Conservation (phyloP, 92 coral and sea anemone species). For the Epizoanthus stellaris region DNA sequence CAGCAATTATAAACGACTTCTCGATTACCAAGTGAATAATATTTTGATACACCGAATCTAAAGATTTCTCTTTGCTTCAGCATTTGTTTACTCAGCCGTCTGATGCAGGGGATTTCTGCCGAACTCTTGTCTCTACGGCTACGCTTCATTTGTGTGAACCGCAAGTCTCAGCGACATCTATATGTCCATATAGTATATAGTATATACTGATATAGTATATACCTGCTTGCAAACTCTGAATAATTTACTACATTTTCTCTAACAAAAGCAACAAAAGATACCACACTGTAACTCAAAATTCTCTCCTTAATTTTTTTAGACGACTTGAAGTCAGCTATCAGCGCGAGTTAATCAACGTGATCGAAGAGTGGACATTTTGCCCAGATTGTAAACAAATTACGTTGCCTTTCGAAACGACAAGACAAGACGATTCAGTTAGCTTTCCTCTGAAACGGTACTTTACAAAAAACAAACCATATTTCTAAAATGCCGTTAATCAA, state of each 20-base stretch:
- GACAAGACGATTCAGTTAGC: background rate
- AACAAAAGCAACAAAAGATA: slow-evolving; percentile 33
- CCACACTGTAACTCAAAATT: slow-evolving; percentile 23
- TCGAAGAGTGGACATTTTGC: background rate
- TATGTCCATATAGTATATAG: background rate
- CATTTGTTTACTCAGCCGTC: slow-evolving; percentile 6
- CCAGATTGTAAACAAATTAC: slow-evolving; percentile 28
- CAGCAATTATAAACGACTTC: too few relatives aligned
- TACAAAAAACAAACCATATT: background rate
- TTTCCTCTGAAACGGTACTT: background rate
- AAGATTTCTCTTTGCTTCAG: background rate
- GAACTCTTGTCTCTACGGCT: background rate
- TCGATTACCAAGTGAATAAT: too few relatives aligned
- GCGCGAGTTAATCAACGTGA: background rate
- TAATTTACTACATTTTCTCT: slow-evolving; percentile 39
- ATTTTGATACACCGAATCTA: too few relatives aligned
- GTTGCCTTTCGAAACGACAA: background rate
- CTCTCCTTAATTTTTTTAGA: background rate
- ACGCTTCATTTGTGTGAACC: background rate
- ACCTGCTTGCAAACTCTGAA: slow-evolving; percentile 47
- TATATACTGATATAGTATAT: too few relatives aligned
- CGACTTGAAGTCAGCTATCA: background rate
- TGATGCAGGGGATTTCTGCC: background rate
- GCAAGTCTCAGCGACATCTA: background rate
- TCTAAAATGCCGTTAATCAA: too few relatives aligned